These are phyloP conservation scores for Hypercompe scribonia DNA, from an alignment of 2,888 invertebrate genomes.

Conservation along the genomic window DNA sequence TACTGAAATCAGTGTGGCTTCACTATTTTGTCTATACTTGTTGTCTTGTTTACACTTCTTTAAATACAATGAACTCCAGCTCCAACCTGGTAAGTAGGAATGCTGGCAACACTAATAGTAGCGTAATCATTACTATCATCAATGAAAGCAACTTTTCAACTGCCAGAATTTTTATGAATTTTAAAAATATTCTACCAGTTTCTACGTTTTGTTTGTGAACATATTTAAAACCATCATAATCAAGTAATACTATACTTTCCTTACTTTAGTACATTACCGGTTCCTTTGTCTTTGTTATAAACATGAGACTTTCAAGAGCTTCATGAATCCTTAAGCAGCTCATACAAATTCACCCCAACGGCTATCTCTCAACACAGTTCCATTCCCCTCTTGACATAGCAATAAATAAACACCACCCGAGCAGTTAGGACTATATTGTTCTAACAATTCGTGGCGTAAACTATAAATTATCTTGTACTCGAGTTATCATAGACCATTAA, in stretches of 20 bases:
- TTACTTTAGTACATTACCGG: background rate
- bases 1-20: too few species aligned
- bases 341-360: conserved; percentile 25
- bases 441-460: conserved; percentile 31
- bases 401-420: conserved; percentile 35
- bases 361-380: conserved; percentile 19
- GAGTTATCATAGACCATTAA: conserved; percentile 35
- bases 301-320: conserved; percentile 16
- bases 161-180: background rate
- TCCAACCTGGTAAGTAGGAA: too few species aligned
- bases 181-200: background rate
- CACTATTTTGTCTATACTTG: too few species aligned
- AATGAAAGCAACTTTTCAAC: too few species aligned
- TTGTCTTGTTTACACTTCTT: background rate
- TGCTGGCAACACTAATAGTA: background rate
- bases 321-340: conserved; percentile 24
- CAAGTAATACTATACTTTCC: background rate
- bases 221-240: background rate
- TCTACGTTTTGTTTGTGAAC: background rate
- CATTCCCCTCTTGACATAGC: conserved; percentile 19
- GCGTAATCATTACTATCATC: background rate
- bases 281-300: conserved; percentile 15
- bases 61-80: too few species aligned
- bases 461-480: conserved; percentile 33
- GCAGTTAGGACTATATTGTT: conserved; percentile 40